Conservation (phyloP, 2,797 vertebrate species). For the Trichosurus vulpecula region DNA sequence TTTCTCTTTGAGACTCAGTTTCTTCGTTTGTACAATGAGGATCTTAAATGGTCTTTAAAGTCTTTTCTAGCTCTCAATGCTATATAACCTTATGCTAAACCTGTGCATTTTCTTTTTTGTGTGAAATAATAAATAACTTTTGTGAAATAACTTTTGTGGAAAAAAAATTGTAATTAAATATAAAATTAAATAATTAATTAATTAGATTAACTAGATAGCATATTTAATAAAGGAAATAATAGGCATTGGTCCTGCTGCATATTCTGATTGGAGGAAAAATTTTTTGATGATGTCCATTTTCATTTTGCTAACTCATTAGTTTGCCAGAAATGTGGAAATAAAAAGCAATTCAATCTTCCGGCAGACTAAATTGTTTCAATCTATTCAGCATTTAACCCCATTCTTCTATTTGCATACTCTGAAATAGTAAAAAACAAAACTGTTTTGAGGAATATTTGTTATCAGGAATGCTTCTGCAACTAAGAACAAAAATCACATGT, state of each 20-base stretch:
- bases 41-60: background rate
- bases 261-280: background rate
- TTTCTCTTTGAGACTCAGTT: background rate
- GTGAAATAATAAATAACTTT: background rate
- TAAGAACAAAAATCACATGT: background rate
- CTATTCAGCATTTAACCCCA: background rate
- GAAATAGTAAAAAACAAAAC: constrained; percentile 8
- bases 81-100: background rate
- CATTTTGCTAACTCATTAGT: constrained; percentile 24
- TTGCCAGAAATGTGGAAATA: background rate
- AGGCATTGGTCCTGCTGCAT: background rate
- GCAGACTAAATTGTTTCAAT: constrained; percentile 28
- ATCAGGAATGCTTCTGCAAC: background rate
- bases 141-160: background rate
- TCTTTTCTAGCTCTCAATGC: background rate
- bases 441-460: background rate
- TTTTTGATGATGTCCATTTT: constrained; percentile 25
- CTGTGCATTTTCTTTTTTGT: background rate
- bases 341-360: background rate
- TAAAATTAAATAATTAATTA: background rate
- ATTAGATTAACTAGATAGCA: background rate
- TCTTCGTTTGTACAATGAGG: background rate
- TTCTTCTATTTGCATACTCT: background rate
- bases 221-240: constrained; percentile 19
- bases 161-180: background rate